A percentile compares a stretch with the other conserved stretches of the same genome.
phyloP scores from a whole-genome alignment of 2,888 invertebrate species.

The Nomada ferruginata region DNA sequence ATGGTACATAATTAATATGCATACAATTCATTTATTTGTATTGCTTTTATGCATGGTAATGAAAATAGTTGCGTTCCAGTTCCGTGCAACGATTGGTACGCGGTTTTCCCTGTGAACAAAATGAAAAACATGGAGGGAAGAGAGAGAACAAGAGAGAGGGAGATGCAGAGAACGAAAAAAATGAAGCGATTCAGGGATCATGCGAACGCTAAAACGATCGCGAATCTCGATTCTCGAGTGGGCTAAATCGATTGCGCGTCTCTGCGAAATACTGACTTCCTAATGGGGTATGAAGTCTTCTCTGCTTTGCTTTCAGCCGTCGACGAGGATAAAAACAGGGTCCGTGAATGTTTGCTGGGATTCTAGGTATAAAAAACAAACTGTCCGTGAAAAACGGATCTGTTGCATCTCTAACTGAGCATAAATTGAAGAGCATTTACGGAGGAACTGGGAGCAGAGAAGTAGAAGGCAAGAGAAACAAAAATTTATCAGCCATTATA shows the following conservation, averaged over 20 bases:
- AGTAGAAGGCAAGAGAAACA: neutral
- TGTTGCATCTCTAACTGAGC: neutral
- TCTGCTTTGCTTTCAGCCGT: neutral
- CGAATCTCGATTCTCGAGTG: slow-evolving; percentile 41
- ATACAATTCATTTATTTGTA: neutral
- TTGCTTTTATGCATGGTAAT: neutral
- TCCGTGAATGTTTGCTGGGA: neutral
- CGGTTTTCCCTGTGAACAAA: neutral
- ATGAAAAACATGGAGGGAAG: neutral
- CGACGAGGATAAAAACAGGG: neutral
- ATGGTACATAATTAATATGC: neutral
- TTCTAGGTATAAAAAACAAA: slow-evolving; percentile 16
- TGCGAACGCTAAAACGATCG: slow-evolving; percentile 38
- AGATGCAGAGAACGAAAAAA: slow-evolving; percentile 8
- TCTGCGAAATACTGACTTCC: slow-evolving; percentile 20
- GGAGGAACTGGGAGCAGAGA: neutral
- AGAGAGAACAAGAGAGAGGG: neutral
- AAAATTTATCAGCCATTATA: neutral
- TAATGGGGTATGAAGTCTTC: slow-evolving; percentile 48
- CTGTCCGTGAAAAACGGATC: neutral
- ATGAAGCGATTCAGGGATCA: slow-evolving; percentile 48
- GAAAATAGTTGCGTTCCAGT: neutral
- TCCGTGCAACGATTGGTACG: neutral
- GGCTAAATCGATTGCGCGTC: slow-evolving; percentile 42
- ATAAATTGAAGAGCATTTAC: slow-evolving; percentile 2